A percentile compares a stretch with the other conserved stretches of the same genome.
These are phyloP conservation scores for Aspidiotus rigidus DNA, from an alignment of 2,888 invertebrate genomes.

Conservation along the genomic window DNA sequence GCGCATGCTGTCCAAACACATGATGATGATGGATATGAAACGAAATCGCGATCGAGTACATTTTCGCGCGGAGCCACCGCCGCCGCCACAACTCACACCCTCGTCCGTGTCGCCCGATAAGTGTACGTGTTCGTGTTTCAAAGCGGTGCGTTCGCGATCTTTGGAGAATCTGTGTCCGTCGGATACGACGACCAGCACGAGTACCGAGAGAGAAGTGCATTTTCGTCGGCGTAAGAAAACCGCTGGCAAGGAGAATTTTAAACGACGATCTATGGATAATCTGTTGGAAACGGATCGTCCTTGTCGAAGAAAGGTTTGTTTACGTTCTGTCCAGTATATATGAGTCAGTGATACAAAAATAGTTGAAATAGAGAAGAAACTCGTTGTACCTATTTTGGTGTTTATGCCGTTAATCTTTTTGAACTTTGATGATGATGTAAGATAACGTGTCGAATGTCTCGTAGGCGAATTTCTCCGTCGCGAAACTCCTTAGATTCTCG, in stretches of 20 bases:
- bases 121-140: constrained; percentile 30
- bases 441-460: no score
- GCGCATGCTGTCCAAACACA: constrained; percentile 11
- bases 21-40: constrained; percentile 13
- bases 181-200: constrained; percentile 36
- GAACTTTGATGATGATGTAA: no score
- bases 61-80: background rate
- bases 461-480: no score
- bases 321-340: background rate
- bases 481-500: no score
- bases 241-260: constrained; percentile 42
- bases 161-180: constrained; percentile 34
- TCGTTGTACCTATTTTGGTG: background rate
- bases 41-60: constrained; percentile 10
- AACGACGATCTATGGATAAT: constrained; percentile 64
- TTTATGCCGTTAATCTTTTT: no score
- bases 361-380: background rate
- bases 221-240: constrained; percentile 36
- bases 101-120: background rate
- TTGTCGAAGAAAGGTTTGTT: constrained; percentile 23
- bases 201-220: constrained; percentile 20
- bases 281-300: constrained; percentile 44
- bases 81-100: background rate
- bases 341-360: background rate
- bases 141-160: constrained; percentile 30